Percentiles rank a stretch among this genome's conserved stretches.
These are phyloP conservation scores for Sycophila sp. DNA, from an alignment of 1,140 invertebrate species.

Conservation along the genomic window DNA sequence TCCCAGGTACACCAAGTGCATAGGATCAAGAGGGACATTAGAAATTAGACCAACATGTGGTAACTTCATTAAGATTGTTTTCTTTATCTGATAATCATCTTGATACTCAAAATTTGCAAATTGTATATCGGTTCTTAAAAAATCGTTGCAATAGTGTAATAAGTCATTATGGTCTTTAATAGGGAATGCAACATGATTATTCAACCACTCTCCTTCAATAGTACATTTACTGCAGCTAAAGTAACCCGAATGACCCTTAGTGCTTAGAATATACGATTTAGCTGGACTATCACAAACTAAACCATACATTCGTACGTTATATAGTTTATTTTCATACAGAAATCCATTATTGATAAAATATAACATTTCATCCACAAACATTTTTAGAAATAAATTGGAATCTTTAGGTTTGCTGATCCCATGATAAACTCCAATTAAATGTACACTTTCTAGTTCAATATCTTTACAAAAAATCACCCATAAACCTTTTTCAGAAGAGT, in stretches of 20 bases:
- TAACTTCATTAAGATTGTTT: conserved; percentile 34
- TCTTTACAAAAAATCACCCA: conserved; percentile 42
- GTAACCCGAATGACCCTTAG: conserved; percentile 55
- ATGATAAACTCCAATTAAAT: conserved; percentile 42
- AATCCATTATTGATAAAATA: too few species aligned
- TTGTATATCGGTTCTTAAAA: conserved; percentile 31
- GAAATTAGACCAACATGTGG: conserved; percentile 42
- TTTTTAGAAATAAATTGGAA: conserved; percentile 36
- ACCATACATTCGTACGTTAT: conserved; percentile 40
- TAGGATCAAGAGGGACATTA: conserved; percentile 46
- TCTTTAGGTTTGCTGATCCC: conserved; percentile 38
- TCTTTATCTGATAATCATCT: conserved; percentile 30
- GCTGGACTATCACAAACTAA: conserved; percentile 60
- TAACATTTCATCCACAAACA: conserved; percentile 36
- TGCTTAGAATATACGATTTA: conserved; percentile 52
- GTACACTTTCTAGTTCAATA: conserved; percentile 29
- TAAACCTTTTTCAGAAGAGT: conserved; percentile 27
- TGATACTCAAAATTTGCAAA: conserved; percentile 24
- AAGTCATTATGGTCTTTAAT: conserved; percentile 28
- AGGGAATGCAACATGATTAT: conserved; percentile 43
- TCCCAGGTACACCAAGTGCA: conserved; percentile 48
- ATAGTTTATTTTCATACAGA: neutral
- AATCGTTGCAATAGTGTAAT: conserved; percentile 1
- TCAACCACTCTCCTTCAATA: conserved; percentile 42
- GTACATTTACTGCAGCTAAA: conserved; percentile 55